These are phyloP conservation scores for Hyphantria cunea DNA, from an alignment of 1,140 invertebrate genomes.

Conservation along the genomic window DNA sequence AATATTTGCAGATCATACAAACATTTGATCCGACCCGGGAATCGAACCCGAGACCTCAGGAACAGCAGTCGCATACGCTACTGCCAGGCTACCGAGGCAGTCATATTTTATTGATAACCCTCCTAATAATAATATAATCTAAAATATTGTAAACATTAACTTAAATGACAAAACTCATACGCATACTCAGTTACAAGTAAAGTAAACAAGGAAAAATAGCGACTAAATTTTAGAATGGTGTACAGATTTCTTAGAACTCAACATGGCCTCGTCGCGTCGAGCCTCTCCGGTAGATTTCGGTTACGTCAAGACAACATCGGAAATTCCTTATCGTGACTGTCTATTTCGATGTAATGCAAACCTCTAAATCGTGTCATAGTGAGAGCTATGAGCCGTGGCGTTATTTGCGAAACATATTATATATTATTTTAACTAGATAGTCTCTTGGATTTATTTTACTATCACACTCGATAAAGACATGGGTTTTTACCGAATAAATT, in stretches of 20 bases:
- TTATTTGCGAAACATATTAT: constrained; percentile 19
- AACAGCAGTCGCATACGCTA: too few species aligned
- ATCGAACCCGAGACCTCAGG: too few species aligned
- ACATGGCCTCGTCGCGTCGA: constrained; percentile 13
- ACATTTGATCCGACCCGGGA: too few species aligned
- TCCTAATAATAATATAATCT: too few species aligned
- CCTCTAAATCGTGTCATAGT: background rate
- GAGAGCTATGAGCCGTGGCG: constrained; percentile 27
- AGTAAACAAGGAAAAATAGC: constrained; percentile 43
- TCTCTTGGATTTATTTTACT: background rate
- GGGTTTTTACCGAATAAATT: background rate
- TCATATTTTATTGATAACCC: too few species aligned
- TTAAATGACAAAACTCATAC: background rate
- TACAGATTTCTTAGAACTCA: constrained; percentile 46
- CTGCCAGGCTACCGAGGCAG: too few species aligned
- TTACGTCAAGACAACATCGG: constrained; percentile 51
- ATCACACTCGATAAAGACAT: background rate
- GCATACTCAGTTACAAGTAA: constrained; percentile 3
- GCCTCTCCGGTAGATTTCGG: constrained; percentile 32
- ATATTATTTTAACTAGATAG: too few species aligned
- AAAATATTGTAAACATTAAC: too few species aligned
- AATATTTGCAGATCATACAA: too few species aligned
- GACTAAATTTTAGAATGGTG: constrained; percentile 5
- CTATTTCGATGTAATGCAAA: constrained; percentile 23
- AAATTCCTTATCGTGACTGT: constrained; percentile 53